These are phyloP conservation scores for Willisornis vidua DNA, from an alignment of 2,113 vertebrate species.

Conservation along the genomic window DNA sequence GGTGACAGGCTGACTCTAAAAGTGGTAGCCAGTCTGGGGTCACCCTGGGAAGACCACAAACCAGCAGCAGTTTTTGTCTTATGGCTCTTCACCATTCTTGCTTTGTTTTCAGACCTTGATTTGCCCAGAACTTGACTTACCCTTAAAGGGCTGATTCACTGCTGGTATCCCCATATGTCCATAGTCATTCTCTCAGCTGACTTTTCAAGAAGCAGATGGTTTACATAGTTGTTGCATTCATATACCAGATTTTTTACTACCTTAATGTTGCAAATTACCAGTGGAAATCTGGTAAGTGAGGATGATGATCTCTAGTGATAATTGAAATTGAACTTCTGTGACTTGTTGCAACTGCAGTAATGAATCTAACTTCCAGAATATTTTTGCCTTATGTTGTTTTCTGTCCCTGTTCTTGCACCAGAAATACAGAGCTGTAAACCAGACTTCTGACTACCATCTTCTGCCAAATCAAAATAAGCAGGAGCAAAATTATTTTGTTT, in stretches of 20 bases:
- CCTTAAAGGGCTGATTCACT: neutral
- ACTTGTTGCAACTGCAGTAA: neutral
- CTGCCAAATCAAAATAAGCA: neutral
- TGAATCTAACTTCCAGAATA: neutral
- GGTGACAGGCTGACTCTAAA: neutral
- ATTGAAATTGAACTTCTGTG: conserved; percentile 46
- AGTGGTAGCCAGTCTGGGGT: neutral
- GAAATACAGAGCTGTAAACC: neutral
- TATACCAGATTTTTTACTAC: conserved; percentile 53
- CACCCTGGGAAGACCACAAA: neutral
- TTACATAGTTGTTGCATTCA: neutral
- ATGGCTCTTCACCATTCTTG: neutral
- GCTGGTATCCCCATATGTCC: conserved; percentile 24
- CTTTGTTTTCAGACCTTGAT: neutral
- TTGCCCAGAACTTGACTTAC: conserved; percentile 11
- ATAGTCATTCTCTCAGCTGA: conserved; percentile 16
- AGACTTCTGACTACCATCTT: neutral
- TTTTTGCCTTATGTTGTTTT: conserved; percentile 19
- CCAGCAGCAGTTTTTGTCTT: neutral
- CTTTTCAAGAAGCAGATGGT: conserved; percentile 49
- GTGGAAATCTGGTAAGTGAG: conserved; percentile 32
- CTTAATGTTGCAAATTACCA: conserved; percentile 43
- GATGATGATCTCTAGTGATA: conserved; percentile 33
- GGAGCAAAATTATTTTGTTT: neutral
- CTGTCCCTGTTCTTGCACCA: neutral